phyloP scores from a whole-genome alignment of 2,797 vertebrate species.

The Sebastes kiyomatsui region DNA sequence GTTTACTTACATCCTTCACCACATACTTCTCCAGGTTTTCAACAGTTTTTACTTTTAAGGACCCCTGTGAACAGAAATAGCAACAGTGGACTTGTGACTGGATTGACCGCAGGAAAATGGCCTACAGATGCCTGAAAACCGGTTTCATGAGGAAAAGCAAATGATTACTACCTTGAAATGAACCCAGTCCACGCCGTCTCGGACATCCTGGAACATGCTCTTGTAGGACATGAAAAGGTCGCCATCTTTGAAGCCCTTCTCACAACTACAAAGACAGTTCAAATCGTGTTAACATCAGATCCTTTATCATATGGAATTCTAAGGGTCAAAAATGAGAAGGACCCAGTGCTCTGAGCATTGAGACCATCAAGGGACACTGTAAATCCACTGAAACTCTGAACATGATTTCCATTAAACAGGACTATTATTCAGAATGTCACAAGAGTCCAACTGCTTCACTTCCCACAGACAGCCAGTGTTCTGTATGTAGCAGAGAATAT shows the following conservation, averaged over 20 bases:
- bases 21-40: constrained; percentile 95
- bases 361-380: not conserved
- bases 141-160: not conserved
- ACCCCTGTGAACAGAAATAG: constrained; percentile 80
- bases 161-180: constrained; percentile 89
- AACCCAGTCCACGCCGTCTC: constrained; percentile 96
- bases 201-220: constrained; percentile 97
- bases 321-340: not conserved
- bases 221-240: constrained; percentile 98
- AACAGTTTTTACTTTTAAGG: constrained; percentile 94
- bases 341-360: not conserved
- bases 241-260: constrained; percentile 95
- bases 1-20: constrained; percentile 93
- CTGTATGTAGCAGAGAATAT: not conserved
- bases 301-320: not conserved
- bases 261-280: constrained; percentile 80
- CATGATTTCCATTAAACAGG: not conserved
- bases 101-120: not conserved
- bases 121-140: not conserved
- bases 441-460: not conserved
- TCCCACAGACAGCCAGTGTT: not conserved
- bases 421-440: not conserved
- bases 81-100: not conserved
- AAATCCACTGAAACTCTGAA: not conserved
- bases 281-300: not conserved